Evolutionary conservation across 35 echinoderm and acorn worm genomes (phyloP), one percentile per base, ranked within the genome.

Genomic region (Heliocidaris erythrogramma): DNA sequence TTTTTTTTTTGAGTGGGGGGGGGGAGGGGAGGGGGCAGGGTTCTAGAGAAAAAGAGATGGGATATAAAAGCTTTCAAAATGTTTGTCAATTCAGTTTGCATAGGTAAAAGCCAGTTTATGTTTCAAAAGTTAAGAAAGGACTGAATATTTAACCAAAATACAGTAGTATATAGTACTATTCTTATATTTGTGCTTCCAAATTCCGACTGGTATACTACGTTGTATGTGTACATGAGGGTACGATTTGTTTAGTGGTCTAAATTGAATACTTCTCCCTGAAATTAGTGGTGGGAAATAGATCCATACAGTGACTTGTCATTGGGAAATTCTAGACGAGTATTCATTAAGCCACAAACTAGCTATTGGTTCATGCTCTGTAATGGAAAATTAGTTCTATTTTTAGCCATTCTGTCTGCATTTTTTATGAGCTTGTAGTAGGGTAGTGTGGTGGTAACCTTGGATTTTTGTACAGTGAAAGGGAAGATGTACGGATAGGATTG

Each of bases 381-480:
- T 78, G 65, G 65, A 78, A 78, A 78, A 78, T 78, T 78, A 21
- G 65, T 78, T 78, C 65, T 78, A 78, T 78, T 27, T 78, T 78
- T 78, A 18, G 65, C 65, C 65, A 27, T 78, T 78, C 65, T 78
- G 21, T 78, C 65, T 78, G 65, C 65, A 78, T 78, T 5, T 78
- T 78, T 78, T 78, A 78, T 78, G 21, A 78, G 65, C 65, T 5
- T 18, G 14, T 65, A 69, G 65, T 78, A 78, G 65, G 27, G 18
- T 4, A 18, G n/a, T n/a, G n/a, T n/a, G n/a, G n/a, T 27, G n/a
- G 65, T 78, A 78, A 78, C 65, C 65, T 78, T 78, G 65, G 27
- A 21, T 78, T 78, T n/a, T 7, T 78, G 24, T 78, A n/a, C 27
- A 78, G 65, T 78, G 65, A 78, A 78, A 78, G 21, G 65, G 21